Conservation (phyloP, 2,113 vertebrate species). For the Tragelaphus strepsiceros region DNA sequence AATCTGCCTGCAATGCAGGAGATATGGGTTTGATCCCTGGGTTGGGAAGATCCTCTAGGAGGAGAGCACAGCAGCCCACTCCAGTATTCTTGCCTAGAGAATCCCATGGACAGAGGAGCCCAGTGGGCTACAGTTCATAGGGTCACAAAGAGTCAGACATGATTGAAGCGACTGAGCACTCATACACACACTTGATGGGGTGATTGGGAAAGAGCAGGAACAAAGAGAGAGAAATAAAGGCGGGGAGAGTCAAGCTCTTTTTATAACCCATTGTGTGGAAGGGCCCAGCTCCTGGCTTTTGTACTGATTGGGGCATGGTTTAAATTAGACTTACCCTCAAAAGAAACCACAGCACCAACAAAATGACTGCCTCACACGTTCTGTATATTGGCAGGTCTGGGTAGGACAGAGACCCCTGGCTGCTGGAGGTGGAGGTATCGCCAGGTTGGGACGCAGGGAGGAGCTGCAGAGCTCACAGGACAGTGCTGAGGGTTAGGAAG, state of each 20-base stretch:
- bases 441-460: not conserved
- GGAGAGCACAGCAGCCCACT: not conserved
- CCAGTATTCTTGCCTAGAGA: not conserved
- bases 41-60: not conserved
- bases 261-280: not conserved
- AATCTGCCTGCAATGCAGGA: not conserved
- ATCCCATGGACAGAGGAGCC: not conserved
- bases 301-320: not conserved
- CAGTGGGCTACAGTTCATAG: not conserved
- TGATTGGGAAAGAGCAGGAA: slow-evolving; percentile 32
- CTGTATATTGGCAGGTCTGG: not conserved
- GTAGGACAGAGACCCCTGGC: not conserved
- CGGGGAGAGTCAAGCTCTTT: not conserved
- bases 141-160: not conserved
- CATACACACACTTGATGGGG: not conserved
- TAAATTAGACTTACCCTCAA: slow-evolving; percentile 25
- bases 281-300: not conserved
- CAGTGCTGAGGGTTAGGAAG: not conserved
- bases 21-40: not conserved
- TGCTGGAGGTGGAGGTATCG: not conserved
- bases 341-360: not conserved
- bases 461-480: not conserved
- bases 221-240: not conserved
- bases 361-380: not conserved
- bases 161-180: not conserved